Evolutionary conservation across 2,888 invertebrate species (phyloP).

Genomic region (Mythimna lalbum): DNA sequence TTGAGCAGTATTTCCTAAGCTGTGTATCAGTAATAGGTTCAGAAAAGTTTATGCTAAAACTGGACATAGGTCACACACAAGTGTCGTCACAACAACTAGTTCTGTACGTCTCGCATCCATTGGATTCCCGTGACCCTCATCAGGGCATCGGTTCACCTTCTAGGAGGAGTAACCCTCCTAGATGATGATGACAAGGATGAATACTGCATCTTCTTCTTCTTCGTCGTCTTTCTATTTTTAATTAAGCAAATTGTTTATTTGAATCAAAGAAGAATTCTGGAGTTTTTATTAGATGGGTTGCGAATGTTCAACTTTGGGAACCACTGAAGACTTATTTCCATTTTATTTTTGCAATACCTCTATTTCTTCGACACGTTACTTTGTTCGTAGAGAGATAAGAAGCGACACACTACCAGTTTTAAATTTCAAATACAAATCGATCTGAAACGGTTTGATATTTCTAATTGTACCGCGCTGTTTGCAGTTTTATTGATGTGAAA

Average conservation of each 20-base stretch:
- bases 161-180: no score
- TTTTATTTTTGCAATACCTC: constrained; percentile 33
- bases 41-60: neutral
- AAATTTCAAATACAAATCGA: constrained; percentile 50
- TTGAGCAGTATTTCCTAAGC: neutral
- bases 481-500: constrained; percentile 42
- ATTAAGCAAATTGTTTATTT: no score
- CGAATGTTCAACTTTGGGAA: neutral
- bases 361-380: constrained; percentile 41
- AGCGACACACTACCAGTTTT: constrained; percentile 40
- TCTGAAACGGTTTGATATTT: constrained; percentile 16
- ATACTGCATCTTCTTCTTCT: no score
- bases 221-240: no score
- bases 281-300: neutral
- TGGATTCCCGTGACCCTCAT: no score
- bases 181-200: no score
- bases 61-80: no score
- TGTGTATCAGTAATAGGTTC: neutral
- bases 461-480: constrained; percentile 23
- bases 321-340: constrained; percentile 7
- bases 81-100: no score
- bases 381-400: constrained; percentile 48
- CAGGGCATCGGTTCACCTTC: no score
- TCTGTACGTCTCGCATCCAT: no score
- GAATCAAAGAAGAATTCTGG: neutral